Evolutionary conservation across 2,113 vertebrate genomes (phyloP), one percentile per base, ranked within the genome.

Genomic region (Uria lomvia): DNA sequence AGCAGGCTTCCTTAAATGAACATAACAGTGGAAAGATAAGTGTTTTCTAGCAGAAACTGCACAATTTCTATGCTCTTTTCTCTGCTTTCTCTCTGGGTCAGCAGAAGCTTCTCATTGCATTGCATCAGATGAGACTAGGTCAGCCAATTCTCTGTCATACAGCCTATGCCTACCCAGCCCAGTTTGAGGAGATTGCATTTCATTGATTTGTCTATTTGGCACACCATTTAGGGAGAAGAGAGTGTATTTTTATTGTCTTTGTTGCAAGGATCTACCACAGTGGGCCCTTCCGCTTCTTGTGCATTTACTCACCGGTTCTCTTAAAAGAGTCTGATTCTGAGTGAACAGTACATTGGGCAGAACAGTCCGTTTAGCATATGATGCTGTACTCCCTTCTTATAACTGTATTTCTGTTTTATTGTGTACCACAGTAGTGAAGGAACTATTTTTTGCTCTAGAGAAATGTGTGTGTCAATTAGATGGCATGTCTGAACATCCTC

Each of bases 351-450:
- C 17, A 4, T 70, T 43, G 32, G 20, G 66, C 49, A 86, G 32
- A 86, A 65, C 45, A 62, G 17, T 17, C 72, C 22, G 15, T 45
- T 95, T 81, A 92, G 78, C 26, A 49, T 81, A 40, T 75, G 63
- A 70, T 93, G 23, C 56, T 89, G 23, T 60, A 76, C 70, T 89
- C 53, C 50, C 47, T 91, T 79, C 83, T 60, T 78, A 32, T 42
- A 75, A 52, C 29, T 59, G 7, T 75, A 72, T 80, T 78, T 79
- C 23, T 77, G 16, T 92, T 91, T 90, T 49, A 63, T 94, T 85
- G 67, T 86, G 90, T 95, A 40, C 80, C 62, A 56, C 70, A 53
- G 45, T 38, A 83, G 83, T 82, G 50, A 91, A 78, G 92, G 40
- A 94, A 75, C 30, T 79, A 20, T 88, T 94, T 65, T 73, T 45